Evolutionary conservation across 2,888 invertebrate species (phyloP), one percentile per base, ranked within the genome.

Genomic region (Spicauda simplicius): DNA sequence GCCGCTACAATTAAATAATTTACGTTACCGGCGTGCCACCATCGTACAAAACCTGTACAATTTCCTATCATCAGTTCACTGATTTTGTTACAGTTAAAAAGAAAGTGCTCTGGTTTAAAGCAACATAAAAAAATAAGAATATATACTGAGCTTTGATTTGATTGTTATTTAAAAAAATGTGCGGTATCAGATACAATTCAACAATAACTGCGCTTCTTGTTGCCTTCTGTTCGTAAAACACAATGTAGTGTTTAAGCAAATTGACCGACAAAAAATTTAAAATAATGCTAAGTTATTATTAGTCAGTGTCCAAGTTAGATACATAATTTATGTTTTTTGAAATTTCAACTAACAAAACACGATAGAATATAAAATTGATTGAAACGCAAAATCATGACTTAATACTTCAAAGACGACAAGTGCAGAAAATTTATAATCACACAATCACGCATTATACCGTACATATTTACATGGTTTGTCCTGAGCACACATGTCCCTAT

Each of bases 1-100:
- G 80, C 81, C 72, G 77, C 80, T 81, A 80, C 79, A 76, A 75
- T 79, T 80, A 79, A 85, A 88, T 85, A 85, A 86, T 83, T 81
- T 83, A 84, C 78, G 80, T 78, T 73, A 72, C 52, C 66, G 56
- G 67, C 71, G 57, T 64, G 59, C 69, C 71, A 63, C 73, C 70
- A 68, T 73, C 76, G 74, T 77, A 79, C 80, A 81, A 78, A 79
- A 80, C 77, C 81, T 85, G 82, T 87, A 86, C 86, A 84, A 82
- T 81, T 84, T 82, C 79, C 86, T 85, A 84, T 74, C 70, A 74
- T 79, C 83, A 79, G 75, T 72, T 75, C 68, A 77, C 70, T 71
- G 68, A 77, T 66, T 73, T 52, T 72, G 77, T 76, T 71, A 69
- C 68, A 71, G 70, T 60, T 64, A 79, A 76, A 71, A 70, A 72